These are phyloP conservation scores for Cyprinodon tularosa DNA, from an alignment of 2,113 vertebrate species.

Conservation along the genomic window DNA sequence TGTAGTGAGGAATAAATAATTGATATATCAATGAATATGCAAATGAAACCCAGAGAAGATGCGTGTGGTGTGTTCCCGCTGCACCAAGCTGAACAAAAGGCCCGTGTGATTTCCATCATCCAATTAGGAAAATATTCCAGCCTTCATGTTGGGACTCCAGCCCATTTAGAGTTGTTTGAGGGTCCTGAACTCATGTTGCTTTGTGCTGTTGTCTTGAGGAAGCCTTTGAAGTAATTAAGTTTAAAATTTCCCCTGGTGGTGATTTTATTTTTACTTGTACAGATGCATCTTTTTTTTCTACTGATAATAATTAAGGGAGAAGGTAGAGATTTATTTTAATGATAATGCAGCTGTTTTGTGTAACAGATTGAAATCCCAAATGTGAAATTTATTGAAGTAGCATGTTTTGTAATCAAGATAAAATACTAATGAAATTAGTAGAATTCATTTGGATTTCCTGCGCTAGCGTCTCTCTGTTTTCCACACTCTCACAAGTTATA, in stretches of 20 bases:
- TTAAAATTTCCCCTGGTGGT: conserved; percentile 66
- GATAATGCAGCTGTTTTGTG: conserved; percentile 29
- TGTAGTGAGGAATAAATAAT: conserved; percentile 81
- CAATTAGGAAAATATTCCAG: conserved; percentile 76
- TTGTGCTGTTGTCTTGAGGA: conserved; percentile 65
- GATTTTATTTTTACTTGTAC: conserved; percentile 64
- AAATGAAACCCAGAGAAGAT: conserved; percentile 64
- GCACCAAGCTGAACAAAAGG: conserved; percentile 68
- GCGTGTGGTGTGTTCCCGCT: conserved; percentile 28
- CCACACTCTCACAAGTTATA: conserved; percentile 22
- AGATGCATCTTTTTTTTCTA: conserved; percentile 55
- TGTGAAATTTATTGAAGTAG: neutral
- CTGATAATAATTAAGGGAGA: conserved; percentile 55
- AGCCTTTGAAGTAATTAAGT: conserved; percentile 76
- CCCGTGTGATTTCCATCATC: conserved; percentile 71
- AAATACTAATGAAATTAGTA: neutral
- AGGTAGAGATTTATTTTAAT: conserved; percentile 59
- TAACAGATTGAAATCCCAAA: neutral
- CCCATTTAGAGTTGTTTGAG: conserved; percentile 67
- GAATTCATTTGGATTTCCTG: neutral
- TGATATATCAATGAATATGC: conserved; percentile 86
- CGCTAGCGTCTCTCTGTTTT: neutral
- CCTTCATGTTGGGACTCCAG: conserved; percentile 64
- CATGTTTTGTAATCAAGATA: neutral
- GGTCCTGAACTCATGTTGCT: conserved; percentile 48